Conservation (phyloP, 2,797 vertebrate genomes). For the Manis pentadactyla region DNA sequence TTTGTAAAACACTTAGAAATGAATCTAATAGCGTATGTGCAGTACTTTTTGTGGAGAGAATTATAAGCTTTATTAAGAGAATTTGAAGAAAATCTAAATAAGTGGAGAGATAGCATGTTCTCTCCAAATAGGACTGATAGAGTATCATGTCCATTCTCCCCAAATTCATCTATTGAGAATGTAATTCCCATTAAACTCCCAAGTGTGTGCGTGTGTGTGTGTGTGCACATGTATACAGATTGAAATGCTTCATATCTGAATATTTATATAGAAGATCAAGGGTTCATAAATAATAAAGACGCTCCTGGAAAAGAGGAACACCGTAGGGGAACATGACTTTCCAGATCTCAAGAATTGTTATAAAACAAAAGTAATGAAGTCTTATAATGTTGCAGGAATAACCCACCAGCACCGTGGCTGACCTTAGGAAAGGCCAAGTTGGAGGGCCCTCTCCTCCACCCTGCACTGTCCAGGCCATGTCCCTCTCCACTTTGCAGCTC, state of each 20-base stretch:
- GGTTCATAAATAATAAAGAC: background rate
- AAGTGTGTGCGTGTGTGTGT: fast-evolving
- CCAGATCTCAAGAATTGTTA: fast-evolving
- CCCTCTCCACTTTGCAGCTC: background rate
- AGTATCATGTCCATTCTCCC: fast-evolving
- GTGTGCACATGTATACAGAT: too few species aligned
- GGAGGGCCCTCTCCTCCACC: fast-evolving
- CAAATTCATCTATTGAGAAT: background rate
- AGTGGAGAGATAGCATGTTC: too few species aligned
- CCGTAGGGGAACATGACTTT: too few species aligned
- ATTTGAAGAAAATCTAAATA: background rate
- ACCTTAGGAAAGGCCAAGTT: background rate
- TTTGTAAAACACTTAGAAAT: background rate
- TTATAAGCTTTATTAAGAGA: background rate
- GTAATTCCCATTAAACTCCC: background rate
- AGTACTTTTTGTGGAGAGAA: background rate
- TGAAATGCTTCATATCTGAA: background rate
- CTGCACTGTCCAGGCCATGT: fast-evolving
- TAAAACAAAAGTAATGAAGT: background rate
- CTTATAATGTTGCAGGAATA: background rate
- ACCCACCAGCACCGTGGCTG: too few species aligned
- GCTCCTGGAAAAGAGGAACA: background rate
- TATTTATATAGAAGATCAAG: background rate
- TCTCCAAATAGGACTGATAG: background rate
- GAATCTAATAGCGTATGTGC: background rate